Conservation (phyloP, 2,888 invertebrate species). For the Melanophora roralis region DNA sequence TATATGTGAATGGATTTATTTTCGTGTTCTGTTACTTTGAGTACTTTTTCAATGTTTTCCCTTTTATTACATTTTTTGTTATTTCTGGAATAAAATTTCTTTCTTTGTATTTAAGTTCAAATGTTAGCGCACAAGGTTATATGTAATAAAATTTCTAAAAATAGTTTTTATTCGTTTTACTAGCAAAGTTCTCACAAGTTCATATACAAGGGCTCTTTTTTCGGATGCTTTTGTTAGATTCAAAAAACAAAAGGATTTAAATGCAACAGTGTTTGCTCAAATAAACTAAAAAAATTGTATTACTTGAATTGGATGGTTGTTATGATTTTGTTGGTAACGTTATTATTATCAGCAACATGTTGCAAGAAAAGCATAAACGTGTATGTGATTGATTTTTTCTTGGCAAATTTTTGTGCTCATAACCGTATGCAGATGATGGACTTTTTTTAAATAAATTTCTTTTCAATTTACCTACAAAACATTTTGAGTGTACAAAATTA, state of each 20-base stretch:
- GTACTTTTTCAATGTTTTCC: neutral
- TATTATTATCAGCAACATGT: constrained; percentile 8
- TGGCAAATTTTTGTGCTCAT: neutral
- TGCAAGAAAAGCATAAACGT: constrained; percentile 4
- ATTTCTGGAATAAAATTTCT: too few relatives aligned
- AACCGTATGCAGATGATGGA: constrained; percentile 11
- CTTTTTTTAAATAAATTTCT: too few relatives aligned
- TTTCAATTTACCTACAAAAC: too few relatives aligned
- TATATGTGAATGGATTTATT: constrained; percentile 56
- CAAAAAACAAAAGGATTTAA: neutral
- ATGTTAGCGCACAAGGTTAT: constrained; percentile 44
- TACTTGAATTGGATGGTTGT: neutral
- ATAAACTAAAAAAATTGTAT: neutral
- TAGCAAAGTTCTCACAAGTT: neutral
- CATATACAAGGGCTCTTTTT: neutral
- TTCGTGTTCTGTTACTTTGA: constrained; percentile 36
- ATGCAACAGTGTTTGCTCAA: constrained; percentile 28
- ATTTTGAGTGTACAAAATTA: too few relatives aligned
- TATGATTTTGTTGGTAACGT: neutral
- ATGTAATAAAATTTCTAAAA: constrained; percentile 25
- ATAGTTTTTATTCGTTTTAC: neutral
- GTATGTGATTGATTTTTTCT: neutral
- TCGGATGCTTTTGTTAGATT: neutral
- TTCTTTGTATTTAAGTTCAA: constrained; percentile 36
- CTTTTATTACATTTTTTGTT: constrained; percentile 23